Evolutionary conservation across 2,888 invertebrate species (phyloP).

Genomic region (Rotaria macrura): DNA sequence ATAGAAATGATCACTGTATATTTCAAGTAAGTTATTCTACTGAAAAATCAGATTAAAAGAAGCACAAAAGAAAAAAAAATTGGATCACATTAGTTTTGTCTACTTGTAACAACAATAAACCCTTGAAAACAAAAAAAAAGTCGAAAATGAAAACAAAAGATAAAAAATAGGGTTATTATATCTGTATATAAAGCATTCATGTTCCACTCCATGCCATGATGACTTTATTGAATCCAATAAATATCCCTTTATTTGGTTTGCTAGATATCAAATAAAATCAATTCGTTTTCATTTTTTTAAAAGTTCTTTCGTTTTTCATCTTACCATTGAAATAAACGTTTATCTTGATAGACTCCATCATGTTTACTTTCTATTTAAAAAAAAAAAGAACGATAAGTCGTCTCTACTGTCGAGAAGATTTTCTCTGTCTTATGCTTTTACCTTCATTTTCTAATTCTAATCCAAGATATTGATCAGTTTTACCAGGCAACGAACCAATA

Average conservation of each 20-base stretch:
- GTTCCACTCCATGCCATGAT: constrained; percentile 38
- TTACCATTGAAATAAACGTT: constrained; percentile 48
- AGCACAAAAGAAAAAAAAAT: background rate
- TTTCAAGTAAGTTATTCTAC: background rate
- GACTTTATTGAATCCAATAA: constrained; percentile 49
- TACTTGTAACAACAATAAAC: background rate
- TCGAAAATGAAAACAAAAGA: background rate
- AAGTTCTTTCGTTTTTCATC: background rate
- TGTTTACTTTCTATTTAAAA: constrained; percentile 47
- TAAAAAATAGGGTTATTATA: background rate
- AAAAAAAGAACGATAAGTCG: background rate
- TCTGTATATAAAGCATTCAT: background rate
- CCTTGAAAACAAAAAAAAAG: background rate
- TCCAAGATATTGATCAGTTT: constrained; percentile 46
- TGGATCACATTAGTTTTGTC: background rate
- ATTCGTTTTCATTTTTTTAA: background rate
- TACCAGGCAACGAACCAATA: constrained; percentile 47
- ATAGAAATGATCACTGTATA: background rate
- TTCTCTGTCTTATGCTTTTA: constrained; percentile 26
- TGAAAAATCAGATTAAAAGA: background rate
- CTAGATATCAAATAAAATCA: constrained; percentile 39
- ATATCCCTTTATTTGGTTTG: constrained; percentile 48
- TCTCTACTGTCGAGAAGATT: background rate
- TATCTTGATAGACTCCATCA: constrained; percentile 48
- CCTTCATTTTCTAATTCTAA: constrained; percentile 49